Base-by-base conservation (phyloP, 2,113 vertebrate genomes). In the Talpa occidentalis region DNA sequence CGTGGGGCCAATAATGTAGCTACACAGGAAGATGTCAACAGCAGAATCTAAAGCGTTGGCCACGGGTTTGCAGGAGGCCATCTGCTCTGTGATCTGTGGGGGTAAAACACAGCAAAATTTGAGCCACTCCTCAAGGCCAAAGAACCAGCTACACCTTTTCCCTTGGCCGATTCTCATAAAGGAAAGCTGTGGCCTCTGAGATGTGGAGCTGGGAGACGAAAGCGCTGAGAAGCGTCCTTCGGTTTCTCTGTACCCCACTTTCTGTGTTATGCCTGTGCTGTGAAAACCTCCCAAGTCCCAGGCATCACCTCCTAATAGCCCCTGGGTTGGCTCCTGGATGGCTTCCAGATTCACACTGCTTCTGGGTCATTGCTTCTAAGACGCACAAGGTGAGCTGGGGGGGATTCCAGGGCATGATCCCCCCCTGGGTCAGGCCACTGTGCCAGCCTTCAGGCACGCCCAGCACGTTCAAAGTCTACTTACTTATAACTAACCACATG, bases 11-110 rank as follows among this genome's bases (percentile, higher is more conserved):
- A 98, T 93, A 73, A 99, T 24, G 96, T 99, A 99, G 95, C 98
- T 98, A 96, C 99, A 99, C 82, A 99, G 97, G 95, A 99, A 97
- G 84, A 99, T 98, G 73, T 99, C 98, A 7, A 98, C 95, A 0
- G 98, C 98, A 0, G 99, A 99, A 96, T 99, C 99, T 95, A 99
- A 80, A 19, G 98, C 98, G 47, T 99, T 99, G 98, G 99, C 99
- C 97, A 99, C 92, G 3, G 99, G 99, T 88, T 99, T 99, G 98
- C 99, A 99, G 15, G 98, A 95, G 10, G 99, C 99, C 12, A 99
- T 98, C 44, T 99, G 98, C 98, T 98, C 94, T 6, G 98, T 97
- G 95, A 99, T 95, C 99, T 99, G 64, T 4, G 28, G 72, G 96
- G 95, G 15, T 64, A 8, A 96, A 88, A 83, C 22, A 88, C 5